Evolutionary conservation across 2,888 invertebrate genomes (phyloP), one percentile per base, ranked within the genome.

Genomic region (Orthosia gothica): DNA sequence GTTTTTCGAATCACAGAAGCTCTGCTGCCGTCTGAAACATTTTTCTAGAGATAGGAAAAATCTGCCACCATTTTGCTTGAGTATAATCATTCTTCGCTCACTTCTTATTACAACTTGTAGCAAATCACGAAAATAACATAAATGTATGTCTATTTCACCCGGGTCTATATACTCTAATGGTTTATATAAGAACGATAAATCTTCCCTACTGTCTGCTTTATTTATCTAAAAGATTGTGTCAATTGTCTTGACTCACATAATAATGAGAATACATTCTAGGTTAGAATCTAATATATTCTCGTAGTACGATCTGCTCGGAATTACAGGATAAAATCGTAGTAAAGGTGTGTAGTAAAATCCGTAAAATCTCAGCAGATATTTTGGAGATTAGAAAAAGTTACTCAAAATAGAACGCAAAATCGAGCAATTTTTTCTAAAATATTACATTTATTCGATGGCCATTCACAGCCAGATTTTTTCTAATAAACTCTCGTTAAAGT

Each of bases 401-500:
- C 23, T 58, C 2, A 54, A 47, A 74, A 65, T n/a, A 16, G 32
- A 9, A n/a, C 45, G n/a, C 18, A 18, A 67, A 40, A 3, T 54
- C 1, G 7, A 2, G 3, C 16, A 50, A 32, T 26, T 64, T 26
- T 32, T 57, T 45, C 47, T 58, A 45, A 81, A 74, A 67, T 58
- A 59, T 50, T 54, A 69, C 47, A 70, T 80, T 74, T 9, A 58
- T 58, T 63, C 23, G 55, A 73, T 55, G 40, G 52, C 23, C 2
- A 62, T 76, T 64, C 52, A 68, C 15, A 26, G 26, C 49, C 52
- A 54, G 52, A 18, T 54, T 69, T 74, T 84, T 87, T 58, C 32
- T 61, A 70, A 77, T 79, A 76, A 82, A 87, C 67, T 76, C 62
- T 74, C 65, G 57, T 63, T 52, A 70, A 80, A 83, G 59, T 85